phyloP scores from a whole-genome alignment of 1,140 invertebrate species.

The Papilio dardanus region DNA sequence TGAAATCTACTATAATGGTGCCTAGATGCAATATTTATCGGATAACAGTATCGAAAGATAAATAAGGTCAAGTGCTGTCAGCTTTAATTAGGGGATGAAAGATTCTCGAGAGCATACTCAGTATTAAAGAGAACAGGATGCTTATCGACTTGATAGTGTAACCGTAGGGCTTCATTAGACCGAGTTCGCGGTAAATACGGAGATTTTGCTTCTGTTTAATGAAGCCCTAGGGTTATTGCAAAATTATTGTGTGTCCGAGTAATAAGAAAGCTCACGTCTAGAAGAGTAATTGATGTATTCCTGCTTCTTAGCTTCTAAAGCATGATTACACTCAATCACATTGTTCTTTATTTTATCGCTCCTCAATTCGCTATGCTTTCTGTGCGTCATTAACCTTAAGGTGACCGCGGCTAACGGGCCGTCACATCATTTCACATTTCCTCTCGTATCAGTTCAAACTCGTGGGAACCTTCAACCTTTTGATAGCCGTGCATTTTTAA shows the following conservation, averaged over 20 bases:
- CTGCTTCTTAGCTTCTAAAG: too few relatives aligned
- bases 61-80: neutral
- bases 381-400: slow-evolving; percentile 24
- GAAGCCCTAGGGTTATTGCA: too few relatives aligned
- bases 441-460: slow-evolving; percentile 53
- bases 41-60: neutral
- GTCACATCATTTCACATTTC: slow-evolving; percentile 54
- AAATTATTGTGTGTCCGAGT: too few relatives aligned
- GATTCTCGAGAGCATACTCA: neutral
- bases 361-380: slow-evolving; percentile 1
- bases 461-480: slow-evolving; percentile 56
- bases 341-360: slow-evolving; percentile 15
- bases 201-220: too few relatives aligned
- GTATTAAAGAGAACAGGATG: neutral
- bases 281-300: too few relatives aligned
- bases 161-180: too few relatives aligned
- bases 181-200: too few relatives aligned
- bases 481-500: slow-evolving; percentile 27
- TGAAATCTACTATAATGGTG: slow-evolving; percentile 13
- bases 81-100: neutral
- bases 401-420: slow-evolving; percentile 55
- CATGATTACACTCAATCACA: neutral
- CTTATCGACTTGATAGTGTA: neutral
- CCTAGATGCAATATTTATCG: neutral
- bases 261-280: too few relatives aligned